Percentiles rank a stretch among this genome's conserved stretches.
These are phyloP conservation scores for Lateolabrax maculatus DNA, from an alignment of 2,797 vertebrate species.

Conservation along the genomic window DNA sequence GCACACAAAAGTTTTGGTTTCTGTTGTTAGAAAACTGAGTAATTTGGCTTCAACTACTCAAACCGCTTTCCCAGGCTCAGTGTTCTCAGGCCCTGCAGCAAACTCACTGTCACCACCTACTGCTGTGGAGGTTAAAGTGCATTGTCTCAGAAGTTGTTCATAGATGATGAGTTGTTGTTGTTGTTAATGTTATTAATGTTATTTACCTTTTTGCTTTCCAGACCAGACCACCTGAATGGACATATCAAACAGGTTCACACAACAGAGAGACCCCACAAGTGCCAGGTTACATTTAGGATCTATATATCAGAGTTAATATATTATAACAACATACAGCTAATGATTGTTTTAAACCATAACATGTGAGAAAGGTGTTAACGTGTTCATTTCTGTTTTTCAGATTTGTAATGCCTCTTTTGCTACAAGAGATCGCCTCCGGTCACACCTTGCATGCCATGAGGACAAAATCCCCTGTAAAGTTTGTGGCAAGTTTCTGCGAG, in stretches of 20 bases:
- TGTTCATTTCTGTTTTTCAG: conserved; percentile 80
- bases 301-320: neutral
- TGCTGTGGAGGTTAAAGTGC: conserved; percentile 60
- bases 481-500: conserved; percentile 97
- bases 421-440: conserved; percentile 97
- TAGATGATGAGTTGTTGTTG: neutral
- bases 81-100: neutral
- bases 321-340: neutral
- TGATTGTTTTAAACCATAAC: neutral
- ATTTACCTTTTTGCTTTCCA: conserved; percentile 73
- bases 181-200: neutral
- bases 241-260: conserved; percentile 99
- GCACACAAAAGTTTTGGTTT: neutral
- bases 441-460: conserved; percentile 98
- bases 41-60: conserved; percentile 21
- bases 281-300: conserved; percentile 90
- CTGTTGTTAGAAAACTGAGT: neutral
- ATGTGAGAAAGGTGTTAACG: neutral
- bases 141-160: neutral
- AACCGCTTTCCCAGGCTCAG: conserved; percentile 11
- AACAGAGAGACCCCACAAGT: conserved; percentile 99
- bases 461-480: conserved; percentile 99
- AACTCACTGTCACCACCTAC: conserved; percentile 61
- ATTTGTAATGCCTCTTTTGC: conserved; percentile 99
- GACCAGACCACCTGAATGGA: conserved; percentile 99